These are phyloP conservation scores for Pteropus alecto DNA, from an alignment of 2,113 vertebrate genomes.

Conservation along the genomic window DNA sequence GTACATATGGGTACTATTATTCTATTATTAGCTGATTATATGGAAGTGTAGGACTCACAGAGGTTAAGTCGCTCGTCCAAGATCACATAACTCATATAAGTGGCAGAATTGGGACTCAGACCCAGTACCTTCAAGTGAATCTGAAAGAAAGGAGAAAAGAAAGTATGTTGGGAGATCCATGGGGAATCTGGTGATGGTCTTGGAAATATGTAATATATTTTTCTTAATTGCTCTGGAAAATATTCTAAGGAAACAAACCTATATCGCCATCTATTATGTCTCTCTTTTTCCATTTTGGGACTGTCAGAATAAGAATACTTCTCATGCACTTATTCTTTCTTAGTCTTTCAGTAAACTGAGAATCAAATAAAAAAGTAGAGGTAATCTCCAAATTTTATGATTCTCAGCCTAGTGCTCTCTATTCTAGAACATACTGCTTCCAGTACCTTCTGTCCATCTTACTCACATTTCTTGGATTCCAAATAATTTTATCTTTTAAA, in stretches of 20 bases:
- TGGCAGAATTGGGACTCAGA: not conserved
- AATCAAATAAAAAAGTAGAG: not conserved
- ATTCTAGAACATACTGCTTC: not conserved
- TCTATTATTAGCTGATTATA: not conserved
- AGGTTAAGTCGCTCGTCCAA: not conserved
- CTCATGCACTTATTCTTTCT: not conserved
- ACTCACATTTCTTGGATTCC: not conserved
- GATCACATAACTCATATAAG: not conserved
- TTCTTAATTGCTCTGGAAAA: not conserved
- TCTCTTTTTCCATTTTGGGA: not conserved
- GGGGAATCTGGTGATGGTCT: not conserved
- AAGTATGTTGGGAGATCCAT: not conserved
- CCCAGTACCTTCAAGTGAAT: not conserved
- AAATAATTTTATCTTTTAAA: not conserved
- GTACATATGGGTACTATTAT: not conserved
- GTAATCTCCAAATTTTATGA: not conserved
- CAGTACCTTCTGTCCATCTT: not conserved
- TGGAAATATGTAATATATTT: not conserved
- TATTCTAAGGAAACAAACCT: slow-evolving; percentile 1
- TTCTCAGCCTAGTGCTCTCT: not conserved
- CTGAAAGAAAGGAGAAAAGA: not conserved
- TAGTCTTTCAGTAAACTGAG: not conserved
- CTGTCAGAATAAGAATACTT: not conserved
- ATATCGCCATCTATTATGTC: not conserved
- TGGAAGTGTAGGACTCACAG: not conserved